A percentile compares a stretch with the other conserved stretches of the same genome.
phyloP scores from a whole-genome alignment of 1,140 invertebrate genomes.

The Drosophila mauritiana region DNA sequence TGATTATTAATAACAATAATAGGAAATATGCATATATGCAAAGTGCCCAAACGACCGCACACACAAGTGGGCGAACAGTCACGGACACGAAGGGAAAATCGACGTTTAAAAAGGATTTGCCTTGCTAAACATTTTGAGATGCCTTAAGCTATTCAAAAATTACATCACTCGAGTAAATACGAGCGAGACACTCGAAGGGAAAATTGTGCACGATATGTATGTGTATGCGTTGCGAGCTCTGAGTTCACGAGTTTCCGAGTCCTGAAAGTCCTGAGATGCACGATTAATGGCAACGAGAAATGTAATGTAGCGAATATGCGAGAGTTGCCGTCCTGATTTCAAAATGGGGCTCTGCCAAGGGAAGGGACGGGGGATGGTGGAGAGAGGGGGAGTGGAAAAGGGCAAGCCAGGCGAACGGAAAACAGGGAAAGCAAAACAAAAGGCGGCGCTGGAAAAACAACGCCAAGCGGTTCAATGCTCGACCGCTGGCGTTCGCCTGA shows the following conservation, averaged over 20 bases:
- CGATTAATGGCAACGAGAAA: slow-evolving; percentile 79
- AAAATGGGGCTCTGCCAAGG: slow-evolving; percentile 45
- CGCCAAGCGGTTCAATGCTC: slow-evolving; percentile 71
- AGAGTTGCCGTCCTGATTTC: slow-evolving; percentile 77
- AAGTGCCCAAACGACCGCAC: slow-evolving; percentile 46
- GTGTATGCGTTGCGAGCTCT: slow-evolving; percentile 4
- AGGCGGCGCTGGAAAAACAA: slow-evolving; percentile 48
- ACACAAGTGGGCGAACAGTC: slow-evolving; percentile 14
- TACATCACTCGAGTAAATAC: slow-evolving; percentile 82
- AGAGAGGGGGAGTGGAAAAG: slow-evolving; percentile 44
- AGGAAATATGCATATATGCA: slow-evolving; percentile 63
- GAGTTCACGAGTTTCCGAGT: slow-evolving; percentile 12
- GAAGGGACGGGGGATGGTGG: not conserved
- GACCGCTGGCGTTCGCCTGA: slow-evolving; percentile 70
- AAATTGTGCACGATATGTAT: slow-evolving; percentile 2
- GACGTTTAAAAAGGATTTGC: slow-evolving; percentile 80
- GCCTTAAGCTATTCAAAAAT: slow-evolving; percentile 82
- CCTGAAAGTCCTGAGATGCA: slow-evolving; percentile 47
- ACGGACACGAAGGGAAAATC: slow-evolving; percentile 45
- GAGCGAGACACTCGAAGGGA: slow-evolving; percentile 37
- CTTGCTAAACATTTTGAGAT: slow-evolving; percentile 77
- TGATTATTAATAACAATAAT: slow-evolving; percentile 79
- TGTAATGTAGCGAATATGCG: slow-evolving; percentile 79
- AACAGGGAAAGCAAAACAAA: slow-evolving; percentile 57
- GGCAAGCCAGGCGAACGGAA: slow-evolving; percentile 45